A percentile compares a stretch with the other conserved stretches of the same genome.
Conservation (phyloP, 2,797 vertebrate genomes). For the Periparus ater region DNA sequence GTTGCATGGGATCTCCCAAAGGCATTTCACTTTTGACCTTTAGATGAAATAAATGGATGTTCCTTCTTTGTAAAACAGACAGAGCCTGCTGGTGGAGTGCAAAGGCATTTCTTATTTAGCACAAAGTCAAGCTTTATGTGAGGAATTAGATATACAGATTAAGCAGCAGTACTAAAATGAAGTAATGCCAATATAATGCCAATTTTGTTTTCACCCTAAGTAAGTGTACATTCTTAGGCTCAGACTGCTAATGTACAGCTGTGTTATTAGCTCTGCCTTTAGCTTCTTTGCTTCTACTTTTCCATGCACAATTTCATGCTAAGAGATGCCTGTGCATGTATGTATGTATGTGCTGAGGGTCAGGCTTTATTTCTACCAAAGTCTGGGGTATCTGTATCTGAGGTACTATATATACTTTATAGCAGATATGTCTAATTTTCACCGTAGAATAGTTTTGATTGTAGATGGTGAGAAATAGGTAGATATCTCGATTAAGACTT, state of each 20-base stretch:
- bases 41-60: constrained; percentile 60
- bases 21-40: constrained; percentile 79
- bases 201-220: not conserved
- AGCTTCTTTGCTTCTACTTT: not conserved
- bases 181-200: not conserved
- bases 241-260: not conserved
- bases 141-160: constrained; percentile 56
- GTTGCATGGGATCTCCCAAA: constrained; percentile 72
- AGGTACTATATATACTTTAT: not conserved
- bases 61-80: not conserved
- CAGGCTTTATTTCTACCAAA: not conserved
- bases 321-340: not conserved
- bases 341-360: not conserved
- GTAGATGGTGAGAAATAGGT: not conserved
- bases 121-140: constrained; percentile 69
- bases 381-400: not conserved
- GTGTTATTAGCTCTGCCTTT: not conserved
- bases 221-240: constrained; percentile 31
- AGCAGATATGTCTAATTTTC: not conserved
- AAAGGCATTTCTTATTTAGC: constrained; percentile 64
- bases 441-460: not conserved
- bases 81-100: constrained; percentile 29
- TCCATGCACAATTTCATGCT: not conserved
- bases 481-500: not conserved
- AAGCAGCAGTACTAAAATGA: constrained; percentile 8